Evolutionary conservation across 1,140 invertebrate genomes (phyloP), one percentile per base, ranked within the genome.

Genomic region (Radopholus similis): DNA sequence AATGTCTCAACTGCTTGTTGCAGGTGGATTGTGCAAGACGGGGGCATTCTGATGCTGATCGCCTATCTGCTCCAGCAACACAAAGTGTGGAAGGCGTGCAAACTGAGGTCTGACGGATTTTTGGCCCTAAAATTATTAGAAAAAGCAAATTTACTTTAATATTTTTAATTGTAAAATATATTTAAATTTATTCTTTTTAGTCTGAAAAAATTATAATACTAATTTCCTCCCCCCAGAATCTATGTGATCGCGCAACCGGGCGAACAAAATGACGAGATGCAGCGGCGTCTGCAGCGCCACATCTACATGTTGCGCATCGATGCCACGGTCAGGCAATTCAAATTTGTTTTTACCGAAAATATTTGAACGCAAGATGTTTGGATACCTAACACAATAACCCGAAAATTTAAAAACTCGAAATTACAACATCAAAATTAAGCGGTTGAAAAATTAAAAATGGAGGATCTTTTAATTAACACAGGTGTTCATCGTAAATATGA

Each of bases 171-270:
- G 0, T 13, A 63, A 44, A 47, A 40, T n/a, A 35, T 67, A 35
- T 9, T 30, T 9, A 4, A 63, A 64, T 66, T 34, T 54, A 32
- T 47, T 56, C 5, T n/a, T 65, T 34, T 35, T 5, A n/a, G 4
- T 35, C 64, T 64, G 0, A 56, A 64, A 65, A 11, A 64, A 11
- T 64, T 62, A 8, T 3, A n/a, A 63, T 64, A 23, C 49, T 26
- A 44, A 18, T 63, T 70, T 37, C 37, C 28, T 21, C 15, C 26
- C 15, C 21, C 18, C 28, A 51, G 95, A 64, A 96, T 99, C 78
- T 99, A 98, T 84, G 97, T 95, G 13, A 94, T 99, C 4, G 95
- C 95, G 40, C 94, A 97, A 86, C 90, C 95, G 86, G 93, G 96
- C 83, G 94, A 97, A 79, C 97, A 98, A 84, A 96, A 93, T 18